Evolutionary conservation across 2,888 invertebrate genomes (phyloP).

Genomic region (Baronia brevicornis): DNA sequence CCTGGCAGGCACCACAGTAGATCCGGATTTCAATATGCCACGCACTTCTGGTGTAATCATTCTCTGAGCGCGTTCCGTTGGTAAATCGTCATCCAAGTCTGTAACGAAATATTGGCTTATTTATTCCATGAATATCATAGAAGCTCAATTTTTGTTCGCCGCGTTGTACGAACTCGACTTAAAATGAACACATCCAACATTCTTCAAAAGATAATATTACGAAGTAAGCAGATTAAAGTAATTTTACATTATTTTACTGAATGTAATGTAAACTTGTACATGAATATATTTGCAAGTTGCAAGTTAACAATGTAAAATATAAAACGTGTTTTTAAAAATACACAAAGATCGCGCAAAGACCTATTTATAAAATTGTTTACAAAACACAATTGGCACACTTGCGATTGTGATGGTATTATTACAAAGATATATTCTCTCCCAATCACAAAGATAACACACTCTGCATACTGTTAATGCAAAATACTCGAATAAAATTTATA

Average conservation of each 20-base stretch:
- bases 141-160: no score
- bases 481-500: no score
- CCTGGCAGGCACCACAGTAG: conserved; percentile 59
- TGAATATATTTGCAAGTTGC: no score
- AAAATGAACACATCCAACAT: no score
- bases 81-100: conserved; percentile 62
- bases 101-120: conserved; percentile 21
- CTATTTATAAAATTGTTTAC: conserved; percentile 7
- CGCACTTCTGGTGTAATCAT: conserved; percentile 73
- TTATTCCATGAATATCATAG: not conserved
- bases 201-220: no score
- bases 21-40: conserved; percentile 72
- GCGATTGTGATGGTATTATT: no score
- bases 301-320: conserved; percentile 8
- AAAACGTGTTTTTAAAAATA: conserved; percentile 3
- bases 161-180: no score
- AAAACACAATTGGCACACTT: conserved; percentile 8
- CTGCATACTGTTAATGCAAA: not conserved
- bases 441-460: not conserved
- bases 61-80: conserved; percentile 69
- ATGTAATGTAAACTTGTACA: no score
- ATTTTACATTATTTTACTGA: no score
- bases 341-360: conserved; percentile 1
- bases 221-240: no score
- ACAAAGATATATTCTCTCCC: no score